phyloP scores from a whole-genome alignment of 2,113 vertebrate genomes.

The Actenoides hombroni region DNA sequence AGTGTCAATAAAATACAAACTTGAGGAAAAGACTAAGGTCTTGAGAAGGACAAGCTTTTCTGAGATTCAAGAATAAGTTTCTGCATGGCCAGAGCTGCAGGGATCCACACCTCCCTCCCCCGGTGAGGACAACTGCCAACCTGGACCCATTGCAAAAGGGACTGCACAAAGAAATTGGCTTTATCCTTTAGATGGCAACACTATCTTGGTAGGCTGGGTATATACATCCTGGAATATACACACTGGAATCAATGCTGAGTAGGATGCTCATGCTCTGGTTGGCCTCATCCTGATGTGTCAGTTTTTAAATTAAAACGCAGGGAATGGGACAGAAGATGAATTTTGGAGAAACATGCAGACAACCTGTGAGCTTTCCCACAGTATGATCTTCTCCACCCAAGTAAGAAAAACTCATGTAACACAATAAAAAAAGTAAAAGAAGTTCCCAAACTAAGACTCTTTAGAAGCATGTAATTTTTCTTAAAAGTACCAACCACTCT shows the following conservation, averaged over 20 bases:
- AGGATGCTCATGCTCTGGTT: neutral
- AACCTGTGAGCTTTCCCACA: neutral
- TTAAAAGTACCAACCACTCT: neutral
- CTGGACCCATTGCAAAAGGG: neutral
- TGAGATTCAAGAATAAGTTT: neutral
- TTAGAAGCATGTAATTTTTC: neutral
- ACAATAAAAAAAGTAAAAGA: neutral
- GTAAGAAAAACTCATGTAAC: neutral
- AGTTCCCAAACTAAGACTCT: neutral
- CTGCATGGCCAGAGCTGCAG: neutral
- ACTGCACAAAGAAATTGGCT: neutral
- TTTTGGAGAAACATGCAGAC: neutral
- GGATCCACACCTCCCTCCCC: neutral
- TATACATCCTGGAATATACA: too few relatives aligned
- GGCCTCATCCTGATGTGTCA: neutral
- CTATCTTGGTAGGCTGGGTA: neutral
- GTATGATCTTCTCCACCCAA: neutral
- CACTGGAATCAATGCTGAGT: neutral
- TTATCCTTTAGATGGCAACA: neutral
- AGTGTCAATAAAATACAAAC: neutral
- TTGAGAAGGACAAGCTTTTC: neutral
- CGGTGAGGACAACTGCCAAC: fast-evolving
- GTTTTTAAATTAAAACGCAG: neutral
- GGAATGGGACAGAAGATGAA: neutral
- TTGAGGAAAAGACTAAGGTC: neutral